A percentile compares a stretch with the other conserved stretches of the same genome.
Conservation (phyloP, 2,888 invertebrate genomes). For the Phytoseiulus persimilis region DNA sequence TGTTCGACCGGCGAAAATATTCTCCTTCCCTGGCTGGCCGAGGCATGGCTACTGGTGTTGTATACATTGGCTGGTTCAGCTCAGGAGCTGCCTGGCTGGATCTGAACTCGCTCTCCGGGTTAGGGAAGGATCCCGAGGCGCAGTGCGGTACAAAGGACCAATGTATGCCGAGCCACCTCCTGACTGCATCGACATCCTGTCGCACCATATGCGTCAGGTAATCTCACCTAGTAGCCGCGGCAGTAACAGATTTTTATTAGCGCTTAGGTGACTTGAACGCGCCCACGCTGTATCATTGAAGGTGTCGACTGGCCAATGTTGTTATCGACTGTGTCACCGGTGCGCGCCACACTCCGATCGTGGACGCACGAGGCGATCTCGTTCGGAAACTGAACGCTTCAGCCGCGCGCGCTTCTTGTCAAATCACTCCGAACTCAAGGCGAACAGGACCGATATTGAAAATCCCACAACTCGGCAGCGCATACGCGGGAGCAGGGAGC, state of each 20-base stretch:
- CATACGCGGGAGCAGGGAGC: not conserved
- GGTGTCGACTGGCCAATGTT: not conserved
- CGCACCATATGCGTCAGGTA: slow-evolving; percentile 5
- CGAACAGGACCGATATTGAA: not conserved
- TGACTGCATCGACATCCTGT: not conserved
- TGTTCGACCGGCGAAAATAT: not conserved
- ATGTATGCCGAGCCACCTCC: not conserved
- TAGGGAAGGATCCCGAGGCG: not conserved
- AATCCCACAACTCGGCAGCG: not conserved
- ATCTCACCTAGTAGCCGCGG: not conserved
- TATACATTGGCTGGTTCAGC: not conserved
- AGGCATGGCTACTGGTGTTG: not conserved
- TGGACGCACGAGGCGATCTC: not conserved
- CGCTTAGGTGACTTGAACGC: not conserved
- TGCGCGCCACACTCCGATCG: not conserved
- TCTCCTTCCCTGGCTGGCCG: not conserved
- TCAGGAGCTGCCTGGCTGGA: not conserved
- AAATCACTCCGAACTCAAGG: not conserved
- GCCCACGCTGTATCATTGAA: not conserved
- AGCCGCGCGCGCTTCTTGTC: not conserved
- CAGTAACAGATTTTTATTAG: not conserved
- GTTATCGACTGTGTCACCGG: not conserved
- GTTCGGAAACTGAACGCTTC: not conserved
- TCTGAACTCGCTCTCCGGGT: not conserved
- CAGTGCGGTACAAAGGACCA: slow-evolving; percentile 5